Conservation (phyloP, 2,113 vertebrate species). For the Lontra canadensis region DNA sequence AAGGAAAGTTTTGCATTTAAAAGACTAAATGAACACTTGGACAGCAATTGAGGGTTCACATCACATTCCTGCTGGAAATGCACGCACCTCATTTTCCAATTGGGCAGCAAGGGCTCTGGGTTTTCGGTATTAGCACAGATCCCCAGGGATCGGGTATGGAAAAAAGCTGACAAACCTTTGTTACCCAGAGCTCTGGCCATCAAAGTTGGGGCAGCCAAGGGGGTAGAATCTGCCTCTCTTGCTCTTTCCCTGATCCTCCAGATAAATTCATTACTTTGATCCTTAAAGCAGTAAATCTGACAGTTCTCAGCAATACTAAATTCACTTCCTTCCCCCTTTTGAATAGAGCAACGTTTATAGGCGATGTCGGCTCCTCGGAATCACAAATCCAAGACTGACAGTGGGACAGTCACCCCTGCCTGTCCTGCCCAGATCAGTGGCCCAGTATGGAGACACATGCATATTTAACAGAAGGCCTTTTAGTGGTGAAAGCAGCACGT, state of each 20-base stretch:
- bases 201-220: not conserved
- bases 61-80: not conserved
- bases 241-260: not conserved
- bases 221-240: not conserved
- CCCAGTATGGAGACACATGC: not conserved
- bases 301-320: constrained; percentile 65
- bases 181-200: constrained; percentile 7
- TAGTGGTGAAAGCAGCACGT: constrained; percentile 33
- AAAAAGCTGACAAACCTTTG: constrained; percentile 26
- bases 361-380: not conserved
- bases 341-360: not conserved
- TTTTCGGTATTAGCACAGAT: constrained; percentile 18
- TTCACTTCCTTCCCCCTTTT: not conserved
- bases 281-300: constrained; percentile 70
- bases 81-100: not conserved
- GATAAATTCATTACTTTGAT: constrained; percentile 71
- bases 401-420: not conserved
- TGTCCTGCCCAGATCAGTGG: not conserved
- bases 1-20: constrained; percentile 28
- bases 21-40: constrained; percentile 6
- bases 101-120: not conserved
- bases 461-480: constrained; percentile 33
- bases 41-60: constrained; percentile 15
- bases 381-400: not conserved
- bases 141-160: constrained; percentile 6